Evolutionary conservation across 1,140 invertebrate species (phyloP).

Genomic region (Prorops nasuta): DNA sequence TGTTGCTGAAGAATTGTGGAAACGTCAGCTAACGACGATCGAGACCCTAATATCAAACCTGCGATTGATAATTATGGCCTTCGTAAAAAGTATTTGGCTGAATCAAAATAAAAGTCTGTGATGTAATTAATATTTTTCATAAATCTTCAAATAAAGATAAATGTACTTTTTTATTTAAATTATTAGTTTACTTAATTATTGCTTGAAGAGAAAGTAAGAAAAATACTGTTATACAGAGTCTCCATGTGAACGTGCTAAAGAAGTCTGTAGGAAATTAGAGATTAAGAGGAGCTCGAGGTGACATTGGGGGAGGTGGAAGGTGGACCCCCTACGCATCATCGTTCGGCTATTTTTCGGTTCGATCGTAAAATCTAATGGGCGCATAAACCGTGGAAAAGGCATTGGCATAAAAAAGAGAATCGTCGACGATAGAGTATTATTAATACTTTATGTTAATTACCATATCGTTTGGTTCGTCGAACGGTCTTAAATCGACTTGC

Average conservation of each 20-base stretch:
- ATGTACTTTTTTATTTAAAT: no score
- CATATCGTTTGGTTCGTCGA: slow-evolving; percentile 43
- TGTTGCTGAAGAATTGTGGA: slow-evolving; percentile 3
- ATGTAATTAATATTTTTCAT: no score
- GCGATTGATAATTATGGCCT: slow-evolving; percentile 16
- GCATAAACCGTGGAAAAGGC: slow-evolving; percentile 50
- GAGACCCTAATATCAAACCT: slow-evolving; percentile 12
- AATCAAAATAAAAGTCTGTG: slow-evolving; percentile 7
- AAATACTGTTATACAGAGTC: no score
- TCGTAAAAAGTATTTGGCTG: slow-evolving; percentile 9
- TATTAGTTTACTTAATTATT: no score
- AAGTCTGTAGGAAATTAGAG: no score
- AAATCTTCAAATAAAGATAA: no score
- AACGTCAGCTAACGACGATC: slow-evolving; percentile 6
- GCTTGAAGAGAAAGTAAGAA: no score
- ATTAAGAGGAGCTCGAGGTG: no score
- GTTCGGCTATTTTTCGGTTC: slow-evolving; percentile 47
- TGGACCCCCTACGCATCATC: slow-evolving; percentile 32
- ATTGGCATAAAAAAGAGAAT: slow-evolving; percentile 44
- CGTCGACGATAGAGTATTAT: slow-evolving; percentile 45
- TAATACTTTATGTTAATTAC: slow-evolving; percentile 57
- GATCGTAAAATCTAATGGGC: slow-evolving; percentile 56
- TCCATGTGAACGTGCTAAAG: no score
- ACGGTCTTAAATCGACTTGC: slow-evolving; percentile 45
- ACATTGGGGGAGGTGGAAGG: no score